Conservation (phyloP, 92 coral and sea anemone genomes). For the Zoanthus sansibaricus region DNA sequence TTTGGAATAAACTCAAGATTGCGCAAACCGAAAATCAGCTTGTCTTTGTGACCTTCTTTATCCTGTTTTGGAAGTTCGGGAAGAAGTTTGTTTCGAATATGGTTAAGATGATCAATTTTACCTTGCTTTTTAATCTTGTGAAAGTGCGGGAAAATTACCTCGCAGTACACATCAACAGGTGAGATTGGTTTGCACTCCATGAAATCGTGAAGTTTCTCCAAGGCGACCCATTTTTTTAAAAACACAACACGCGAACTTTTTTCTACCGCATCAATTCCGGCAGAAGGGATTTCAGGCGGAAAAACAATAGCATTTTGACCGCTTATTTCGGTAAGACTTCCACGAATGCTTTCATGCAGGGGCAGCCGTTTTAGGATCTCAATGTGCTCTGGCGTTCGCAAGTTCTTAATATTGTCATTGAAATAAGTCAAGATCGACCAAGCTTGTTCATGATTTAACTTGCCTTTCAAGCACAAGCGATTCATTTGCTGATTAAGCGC, state of each 20-base stretch:
- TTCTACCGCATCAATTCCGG: constrained; percentile 56
- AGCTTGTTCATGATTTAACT: neutral
- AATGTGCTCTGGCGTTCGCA: neutral
- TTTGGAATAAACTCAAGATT: constrained; percentile 49
- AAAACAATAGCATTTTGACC: constrained; percentile 32
- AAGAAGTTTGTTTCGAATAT: constrained; percentile 24
- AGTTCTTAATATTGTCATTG: neutral
- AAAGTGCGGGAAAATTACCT: constrained; percentile 63
- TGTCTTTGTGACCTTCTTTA: neutral
- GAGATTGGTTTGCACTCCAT: constrained; percentile 50
- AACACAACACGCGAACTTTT: constrained; percentile 43
- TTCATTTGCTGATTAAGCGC: constrained; percentile 28
- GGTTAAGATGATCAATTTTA: constrained; percentile 55
- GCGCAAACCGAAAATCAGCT: constrained; percentile 5
- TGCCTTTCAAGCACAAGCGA: neutral
- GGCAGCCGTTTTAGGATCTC: constrained; percentile 48
- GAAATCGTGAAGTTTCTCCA: constrained; percentile 42
- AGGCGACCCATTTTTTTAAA: neutral
- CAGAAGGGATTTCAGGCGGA: constrained; percentile 30
- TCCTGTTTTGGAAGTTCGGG: neutral
- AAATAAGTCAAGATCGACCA: constrained; percentile 41
- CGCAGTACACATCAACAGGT: constrained; percentile 61
- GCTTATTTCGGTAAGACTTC: constrained; percentile 15
- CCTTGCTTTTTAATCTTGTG: constrained; percentile 30
- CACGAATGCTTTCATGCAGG: constrained; percentile 55